Conservation (phyloP, 2,113 vertebrate genomes). For the Podarcis cretensis region DNA sequence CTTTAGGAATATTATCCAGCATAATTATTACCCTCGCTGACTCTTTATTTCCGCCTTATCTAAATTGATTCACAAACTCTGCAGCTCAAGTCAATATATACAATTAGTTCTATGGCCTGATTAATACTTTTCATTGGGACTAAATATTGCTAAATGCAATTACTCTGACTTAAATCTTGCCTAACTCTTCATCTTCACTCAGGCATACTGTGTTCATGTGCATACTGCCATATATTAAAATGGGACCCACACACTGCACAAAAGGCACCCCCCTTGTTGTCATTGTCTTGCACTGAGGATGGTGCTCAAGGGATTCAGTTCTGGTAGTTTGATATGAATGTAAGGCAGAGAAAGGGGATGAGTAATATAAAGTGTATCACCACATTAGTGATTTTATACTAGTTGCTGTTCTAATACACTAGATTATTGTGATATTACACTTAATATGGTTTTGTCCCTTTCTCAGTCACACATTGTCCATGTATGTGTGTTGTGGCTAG, state of each 20-base stretch:
- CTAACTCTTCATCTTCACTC: neutral
- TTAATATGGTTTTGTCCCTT: too few relatives aligned
- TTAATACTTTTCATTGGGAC: neutral
- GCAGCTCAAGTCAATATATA: constrained; percentile 10
- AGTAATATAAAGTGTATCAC: neutral
- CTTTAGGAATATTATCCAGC: neutral
- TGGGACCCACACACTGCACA: neutral
- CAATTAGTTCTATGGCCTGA: neutral
- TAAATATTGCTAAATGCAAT: neutral
- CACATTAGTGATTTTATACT: neutral
- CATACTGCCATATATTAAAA: neutral
- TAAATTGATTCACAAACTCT: neutral
- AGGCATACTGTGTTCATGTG: neutral
- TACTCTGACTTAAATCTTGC: neutral
- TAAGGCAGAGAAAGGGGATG: too few relatives aligned
- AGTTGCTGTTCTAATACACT: neutral
- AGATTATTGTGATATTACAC: too few relatives aligned
- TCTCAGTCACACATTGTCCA: too few relatives aligned
- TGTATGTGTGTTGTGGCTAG: neutral
- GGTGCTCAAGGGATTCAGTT: neutral
- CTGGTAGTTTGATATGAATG: neutral
- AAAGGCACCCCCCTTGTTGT: neutral
- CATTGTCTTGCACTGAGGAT: neutral
- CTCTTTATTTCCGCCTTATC: constrained; percentile 28
- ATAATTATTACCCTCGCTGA: neutral